These are phyloP conservation scores for Antedon mediterranea DNA, from an alignment of 53 echinoderm and acorn worm species.

Conservation along the genomic window DNA sequence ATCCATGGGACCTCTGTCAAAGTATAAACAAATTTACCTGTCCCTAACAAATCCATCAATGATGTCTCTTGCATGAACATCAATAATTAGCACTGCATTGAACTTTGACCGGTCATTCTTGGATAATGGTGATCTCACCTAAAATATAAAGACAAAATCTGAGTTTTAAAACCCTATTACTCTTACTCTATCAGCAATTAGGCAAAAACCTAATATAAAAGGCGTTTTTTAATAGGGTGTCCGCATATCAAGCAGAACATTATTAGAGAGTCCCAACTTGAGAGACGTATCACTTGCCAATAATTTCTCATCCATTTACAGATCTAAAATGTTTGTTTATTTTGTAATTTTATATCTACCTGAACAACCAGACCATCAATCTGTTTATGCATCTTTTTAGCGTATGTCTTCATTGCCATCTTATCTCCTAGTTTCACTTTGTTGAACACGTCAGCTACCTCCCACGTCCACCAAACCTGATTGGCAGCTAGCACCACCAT, in stretches of 20 bases:
- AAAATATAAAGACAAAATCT: background rate
- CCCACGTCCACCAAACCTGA: conserved; percentile 99
- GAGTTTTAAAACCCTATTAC: too few species aligned
- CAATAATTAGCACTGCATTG: conserved; percentile 92
- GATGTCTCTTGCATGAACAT: conserved; percentile 96
- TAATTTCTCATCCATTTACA: background rate
- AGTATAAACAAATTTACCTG: conserved; percentile 40
- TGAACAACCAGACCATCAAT: conserved; percentile 94
- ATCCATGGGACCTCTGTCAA: too few species aligned
- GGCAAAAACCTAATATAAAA: too few species aligned
- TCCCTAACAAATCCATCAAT: conserved; percentile 98
- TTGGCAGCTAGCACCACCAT: conserved; percentile 93
- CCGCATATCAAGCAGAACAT: background rate
- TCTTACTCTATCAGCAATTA: too few species aligned
- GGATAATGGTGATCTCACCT: conserved; percentile 93
- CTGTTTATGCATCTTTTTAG: conserved; percentile 91
- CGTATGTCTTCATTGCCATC: conserved; percentile 87
- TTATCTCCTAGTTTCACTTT: conserved; percentile 78
- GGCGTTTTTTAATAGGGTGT: too few species aligned
- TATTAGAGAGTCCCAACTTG: background rate
- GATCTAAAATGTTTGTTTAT: too few species aligned
- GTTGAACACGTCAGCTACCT: conserved; percentile 82
- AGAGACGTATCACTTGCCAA: background rate
- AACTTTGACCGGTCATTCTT: conserved; percentile 88
- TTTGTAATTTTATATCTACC: conserved; percentile 31